Conservation (phyloP, 2,113 vertebrate species). For the Aegotheles bennettii region DNA sequence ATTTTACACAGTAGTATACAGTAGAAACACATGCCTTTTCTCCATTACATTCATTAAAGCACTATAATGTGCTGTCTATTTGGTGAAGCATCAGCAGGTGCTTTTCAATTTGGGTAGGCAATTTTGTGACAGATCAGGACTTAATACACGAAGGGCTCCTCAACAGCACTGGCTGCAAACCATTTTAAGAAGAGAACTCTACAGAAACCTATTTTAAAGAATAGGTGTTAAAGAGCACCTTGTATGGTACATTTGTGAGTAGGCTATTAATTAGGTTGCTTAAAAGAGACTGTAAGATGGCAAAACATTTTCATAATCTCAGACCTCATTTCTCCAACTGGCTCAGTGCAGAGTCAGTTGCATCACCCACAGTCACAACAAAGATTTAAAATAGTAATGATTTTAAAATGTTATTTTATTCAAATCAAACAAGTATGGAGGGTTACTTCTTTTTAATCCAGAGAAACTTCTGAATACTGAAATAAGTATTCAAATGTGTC, state of each 20-base stretch:
- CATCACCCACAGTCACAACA: neutral
- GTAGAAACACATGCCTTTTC: neutral
- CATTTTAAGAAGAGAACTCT: neutral
- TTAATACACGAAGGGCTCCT: neutral
- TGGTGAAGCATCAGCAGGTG: neutral
- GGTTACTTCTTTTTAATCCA: neutral
- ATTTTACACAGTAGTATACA: neutral
- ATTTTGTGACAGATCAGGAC: neutral
- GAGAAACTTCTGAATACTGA: neutral
- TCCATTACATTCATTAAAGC: neutral
- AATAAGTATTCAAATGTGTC: neutral
- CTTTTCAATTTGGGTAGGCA: neutral
- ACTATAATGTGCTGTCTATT: neutral
- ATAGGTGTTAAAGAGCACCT: neutral
- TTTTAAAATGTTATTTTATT: neutral
- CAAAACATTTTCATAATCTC: neutral
- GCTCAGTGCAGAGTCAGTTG: neutral
- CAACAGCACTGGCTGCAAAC: neutral
- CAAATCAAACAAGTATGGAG: neutral
- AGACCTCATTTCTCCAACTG: neutral
- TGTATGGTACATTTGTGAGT: neutral
- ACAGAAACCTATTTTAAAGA: neutral
- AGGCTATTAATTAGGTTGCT: neutral
- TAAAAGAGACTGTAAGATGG: neutral
- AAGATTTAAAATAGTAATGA: neutral